Conservation (phyloP, 2,888 invertebrate genomes). For the Agonopterix subpropinquella region DNA sequence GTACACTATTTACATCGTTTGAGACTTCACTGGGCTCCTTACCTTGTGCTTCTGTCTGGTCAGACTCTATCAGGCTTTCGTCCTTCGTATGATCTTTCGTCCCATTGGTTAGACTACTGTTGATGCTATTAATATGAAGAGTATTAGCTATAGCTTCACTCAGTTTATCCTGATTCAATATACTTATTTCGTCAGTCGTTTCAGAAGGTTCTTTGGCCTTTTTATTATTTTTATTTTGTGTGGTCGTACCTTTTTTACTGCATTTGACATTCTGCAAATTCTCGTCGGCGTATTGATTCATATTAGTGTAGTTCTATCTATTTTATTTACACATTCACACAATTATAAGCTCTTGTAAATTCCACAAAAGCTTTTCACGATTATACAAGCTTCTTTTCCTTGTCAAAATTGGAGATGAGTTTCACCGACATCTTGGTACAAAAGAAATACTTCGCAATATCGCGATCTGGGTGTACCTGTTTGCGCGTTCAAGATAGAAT, state of each 20-base stretch:
- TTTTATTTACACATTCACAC: conserved; percentile 63
- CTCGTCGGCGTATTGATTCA: conserved; percentile 63
- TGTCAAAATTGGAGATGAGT: conserved; percentile 66
- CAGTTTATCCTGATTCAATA: conserved; percentile 53
- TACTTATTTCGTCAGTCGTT: conserved; percentile 47
- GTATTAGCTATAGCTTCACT: conserved; percentile 58
- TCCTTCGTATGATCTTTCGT: conserved; percentile 54
- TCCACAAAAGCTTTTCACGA: conserved; percentile 40
- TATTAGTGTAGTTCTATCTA: conserved; percentile 56
- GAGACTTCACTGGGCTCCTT: conserved; percentile 30
- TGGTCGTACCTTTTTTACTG: conserved; percentile 55
- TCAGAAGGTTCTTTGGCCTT: conserved; percentile 69
- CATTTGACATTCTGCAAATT: conserved; percentile 59
- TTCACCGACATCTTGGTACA: conserved; percentile 71
- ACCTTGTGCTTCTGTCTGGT: conserved; percentile 34
- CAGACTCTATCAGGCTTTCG: conserved; percentile 32
- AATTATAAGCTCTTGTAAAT: conserved; percentile 49
- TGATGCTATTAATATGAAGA: conserved; percentile 60
- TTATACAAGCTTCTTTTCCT: conserved; percentile 58
- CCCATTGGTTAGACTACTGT: conserved; percentile 66
- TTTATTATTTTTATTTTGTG: conserved; percentile 55
- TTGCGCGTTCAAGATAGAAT: conserved; percentile 26
- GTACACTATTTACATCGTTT: conserved; percentile 61
- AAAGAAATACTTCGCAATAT: conserved; percentile 40
- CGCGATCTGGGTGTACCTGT: conserved; percentile 30